Conservation (phyloP, 2,113 vertebrate genomes). For the Pachypanchax playfairii region DNA sequence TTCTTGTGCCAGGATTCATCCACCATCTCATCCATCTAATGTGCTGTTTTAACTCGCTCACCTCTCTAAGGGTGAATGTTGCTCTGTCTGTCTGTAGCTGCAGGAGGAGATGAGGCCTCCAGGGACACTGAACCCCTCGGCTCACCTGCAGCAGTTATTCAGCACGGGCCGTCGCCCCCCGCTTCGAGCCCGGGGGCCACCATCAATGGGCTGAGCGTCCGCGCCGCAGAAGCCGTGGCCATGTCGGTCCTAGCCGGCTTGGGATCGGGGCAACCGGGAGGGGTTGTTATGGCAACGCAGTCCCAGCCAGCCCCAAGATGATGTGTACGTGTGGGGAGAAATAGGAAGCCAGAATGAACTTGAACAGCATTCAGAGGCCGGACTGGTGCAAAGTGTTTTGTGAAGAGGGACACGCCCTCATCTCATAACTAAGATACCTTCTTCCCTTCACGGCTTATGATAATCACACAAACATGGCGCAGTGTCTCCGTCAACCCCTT, state of each 20-base stretch:
- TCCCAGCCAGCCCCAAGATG: slow-evolving; percentile 92
- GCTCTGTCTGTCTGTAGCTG: slow-evolving; percentile 75
- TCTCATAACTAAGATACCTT: slow-evolving; percentile 27
- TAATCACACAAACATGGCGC: slow-evolving; percentile 65
- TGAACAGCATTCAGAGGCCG: slow-evolving; percentile 47
- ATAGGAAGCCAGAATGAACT: slow-evolving; percentile 61
- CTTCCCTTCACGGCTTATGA: slow-evolving; percentile 46
- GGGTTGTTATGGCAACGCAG: slow-evolving; percentile 83
- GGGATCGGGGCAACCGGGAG: slow-evolving; percentile 90
- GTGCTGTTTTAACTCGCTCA: slow-evolving; percentile 63
- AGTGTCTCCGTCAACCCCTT: slow-evolving; percentile 45
- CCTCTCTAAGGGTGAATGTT: slow-evolving; percentile 80
- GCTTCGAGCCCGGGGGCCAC: slow-evolving; percentile 72
- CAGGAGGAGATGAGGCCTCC: slow-evolving; percentile 89
- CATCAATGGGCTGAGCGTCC: slow-evolving; percentile 86
- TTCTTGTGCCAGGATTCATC: slow-evolving; percentile 39
- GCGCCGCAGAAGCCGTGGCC: slow-evolving; percentile 92
- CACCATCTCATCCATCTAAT: slow-evolving; percentile 64
- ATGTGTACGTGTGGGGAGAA: slow-evolving; percentile 71
- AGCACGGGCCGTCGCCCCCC: slow-evolving; percentile 82
- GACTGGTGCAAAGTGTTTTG: slow-evolving; percentile 48
- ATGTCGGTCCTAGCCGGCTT: slow-evolving; percentile 92
- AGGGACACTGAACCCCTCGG: slow-evolving; percentile 85
- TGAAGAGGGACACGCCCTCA: slow-evolving; percentile 43
- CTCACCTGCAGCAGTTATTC: slow-evolving; percentile 88